Conservation (phyloP, 2,888 invertebrate genomes). For the Dicyrtomina minuta region DNA sequence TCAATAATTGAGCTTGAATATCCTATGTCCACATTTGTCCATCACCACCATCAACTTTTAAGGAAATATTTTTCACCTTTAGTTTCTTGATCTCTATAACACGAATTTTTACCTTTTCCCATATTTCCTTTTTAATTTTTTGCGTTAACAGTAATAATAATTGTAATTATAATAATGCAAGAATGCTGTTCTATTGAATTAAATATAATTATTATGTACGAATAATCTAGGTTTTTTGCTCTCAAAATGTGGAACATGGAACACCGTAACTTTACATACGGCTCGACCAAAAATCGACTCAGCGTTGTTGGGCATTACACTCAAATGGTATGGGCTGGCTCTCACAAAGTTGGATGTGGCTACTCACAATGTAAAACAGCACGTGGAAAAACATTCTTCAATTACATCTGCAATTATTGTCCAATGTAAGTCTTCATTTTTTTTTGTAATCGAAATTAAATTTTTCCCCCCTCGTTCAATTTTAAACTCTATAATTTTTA, state of each 20-base stretch:
- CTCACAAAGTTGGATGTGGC: conserved; percentile 76
- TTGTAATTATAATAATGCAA: neutral
- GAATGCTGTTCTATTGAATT: conserved; percentile 41
- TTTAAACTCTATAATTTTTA: neutral
- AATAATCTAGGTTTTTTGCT: conserved; percentile 68
- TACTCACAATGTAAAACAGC: conserved; percentile 65
- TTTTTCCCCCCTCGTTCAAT: neutral
- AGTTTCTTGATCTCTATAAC: no score
- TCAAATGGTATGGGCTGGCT: conserved; percentile 78
- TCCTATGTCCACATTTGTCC: no score
- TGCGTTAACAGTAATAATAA: no score
- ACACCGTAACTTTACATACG: conserved; percentile 72
- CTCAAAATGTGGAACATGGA: conserved; percentile 77
- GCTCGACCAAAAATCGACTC: conserved; percentile 63
- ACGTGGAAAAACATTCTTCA: conserved; percentile 65
- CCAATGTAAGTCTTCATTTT: conserved; percentile 67
- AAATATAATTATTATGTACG: neutral
- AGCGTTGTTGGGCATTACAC: conserved; percentile 75
- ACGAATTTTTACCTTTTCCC: no score
- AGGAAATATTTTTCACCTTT: no score
- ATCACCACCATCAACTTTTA: no score
- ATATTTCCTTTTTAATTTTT: neutral
- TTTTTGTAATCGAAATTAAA: neutral
- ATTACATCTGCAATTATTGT: conserved; percentile 82
- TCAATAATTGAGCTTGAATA: no score